phyloP scores from a whole-genome alignment of 2,797 vertebrate species.

The Ispidina lecontei region DNA sequence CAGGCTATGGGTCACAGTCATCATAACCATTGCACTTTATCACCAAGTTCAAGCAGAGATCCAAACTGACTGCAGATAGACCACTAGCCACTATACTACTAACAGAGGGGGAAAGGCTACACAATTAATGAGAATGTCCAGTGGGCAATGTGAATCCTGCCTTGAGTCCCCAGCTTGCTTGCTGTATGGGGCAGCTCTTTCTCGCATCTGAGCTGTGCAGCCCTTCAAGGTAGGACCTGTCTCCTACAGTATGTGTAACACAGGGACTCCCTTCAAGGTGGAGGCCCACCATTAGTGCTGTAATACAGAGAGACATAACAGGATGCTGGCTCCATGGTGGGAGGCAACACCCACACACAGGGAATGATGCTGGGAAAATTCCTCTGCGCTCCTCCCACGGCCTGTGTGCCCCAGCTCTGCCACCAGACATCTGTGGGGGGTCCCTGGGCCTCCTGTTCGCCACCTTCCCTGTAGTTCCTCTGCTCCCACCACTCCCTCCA shows the following conservation, averaged over 20 bases:
- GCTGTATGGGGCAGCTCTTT: background rate
- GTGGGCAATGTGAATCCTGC: accelerated
- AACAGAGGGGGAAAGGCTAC: background rate
- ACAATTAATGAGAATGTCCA: background rate
- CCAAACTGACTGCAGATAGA: background rate
- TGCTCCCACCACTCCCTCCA: background rate
- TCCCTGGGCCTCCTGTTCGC: background rate
- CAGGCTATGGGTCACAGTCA: background rate
- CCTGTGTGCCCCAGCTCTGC: constrained; percentile 14
- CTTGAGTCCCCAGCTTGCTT: background rate
- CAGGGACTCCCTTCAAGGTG: background rate
- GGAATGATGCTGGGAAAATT: constrained; percentile 37
- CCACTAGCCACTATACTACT: background rate
- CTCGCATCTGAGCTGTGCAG: background rate
- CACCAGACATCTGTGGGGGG: background rate
- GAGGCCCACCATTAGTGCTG: background rate
- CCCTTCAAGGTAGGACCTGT: background rate
- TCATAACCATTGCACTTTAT: background rate
- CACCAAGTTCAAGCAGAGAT: background rate
- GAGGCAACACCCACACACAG: constrained; percentile 43
- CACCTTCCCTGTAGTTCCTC: background rate
- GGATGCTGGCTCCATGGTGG: background rate
- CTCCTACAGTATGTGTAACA: background rate
- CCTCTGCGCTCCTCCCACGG: constrained; percentile 17
- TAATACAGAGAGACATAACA: background rate